phyloP scores from a whole-genome alignment of 2,888 invertebrate species.

The Agonopterix arenella region DNA sequence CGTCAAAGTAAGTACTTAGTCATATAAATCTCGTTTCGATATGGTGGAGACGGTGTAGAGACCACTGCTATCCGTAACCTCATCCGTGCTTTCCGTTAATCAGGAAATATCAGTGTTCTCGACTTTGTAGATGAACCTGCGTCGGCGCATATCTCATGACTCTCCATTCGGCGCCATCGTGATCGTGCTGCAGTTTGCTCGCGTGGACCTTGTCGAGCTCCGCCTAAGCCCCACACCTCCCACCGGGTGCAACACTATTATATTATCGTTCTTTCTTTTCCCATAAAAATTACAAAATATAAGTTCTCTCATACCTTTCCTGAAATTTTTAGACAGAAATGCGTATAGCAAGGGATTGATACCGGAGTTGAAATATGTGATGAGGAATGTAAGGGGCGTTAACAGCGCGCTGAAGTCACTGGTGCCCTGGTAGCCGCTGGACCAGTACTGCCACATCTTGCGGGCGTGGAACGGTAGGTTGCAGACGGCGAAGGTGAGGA shows the following conservation, averaged over 20 bases:
- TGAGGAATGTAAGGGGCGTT: constrained; percentile 90
- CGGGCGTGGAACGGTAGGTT: constrained; percentile 93
- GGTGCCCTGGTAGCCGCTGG: constrained; percentile 81
- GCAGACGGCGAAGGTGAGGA: constrained; percentile 91
- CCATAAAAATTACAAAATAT: constrained; percentile 77
- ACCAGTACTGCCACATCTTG: constrained; percentile 93
- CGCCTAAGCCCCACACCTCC: constrained; percentile 56
- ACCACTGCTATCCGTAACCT: constrained; percentile 66
- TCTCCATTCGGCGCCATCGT: constrained; percentile 69
- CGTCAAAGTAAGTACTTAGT: constrained; percentile 21
- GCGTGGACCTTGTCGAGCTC: constrained; percentile 71
- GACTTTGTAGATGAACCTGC: constrained; percentile 58
- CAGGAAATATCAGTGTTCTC: constrained; percentile 67
- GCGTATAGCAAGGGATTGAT: constrained; percentile 95
- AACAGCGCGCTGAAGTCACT: constrained; percentile 86
- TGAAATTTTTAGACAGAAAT: constrained; percentile 87
- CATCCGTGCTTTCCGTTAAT: constrained; percentile 71
- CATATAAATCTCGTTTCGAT: constrained; percentile 56
- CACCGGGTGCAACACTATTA: constrained; percentile 62
- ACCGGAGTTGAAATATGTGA: constrained; percentile 93
- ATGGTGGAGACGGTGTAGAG: constrained; percentile 59
- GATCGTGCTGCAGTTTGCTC: constrained; percentile 75
- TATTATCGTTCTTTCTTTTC: constrained; percentile 58
- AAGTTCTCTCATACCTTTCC: constrained; percentile 90
- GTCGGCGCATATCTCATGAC: constrained; percentile 64